Base-by-base conservation (phyloP, 2,888 invertebrate genomes). In the Andrena haemorrhoa region DNA sequence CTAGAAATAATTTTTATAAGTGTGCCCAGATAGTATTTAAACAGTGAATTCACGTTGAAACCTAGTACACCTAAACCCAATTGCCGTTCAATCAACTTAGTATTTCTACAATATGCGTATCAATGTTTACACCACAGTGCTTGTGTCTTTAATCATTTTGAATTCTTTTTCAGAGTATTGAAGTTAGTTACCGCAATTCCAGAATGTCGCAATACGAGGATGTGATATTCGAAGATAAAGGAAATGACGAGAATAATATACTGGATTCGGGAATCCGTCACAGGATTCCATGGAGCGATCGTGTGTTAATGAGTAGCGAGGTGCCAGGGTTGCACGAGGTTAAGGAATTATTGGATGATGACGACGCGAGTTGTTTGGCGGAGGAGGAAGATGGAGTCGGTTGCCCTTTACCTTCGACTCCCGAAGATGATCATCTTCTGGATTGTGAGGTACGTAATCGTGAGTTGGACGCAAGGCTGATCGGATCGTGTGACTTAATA, bases 391-490 rank as follows among this genome's bases (percentile, higher is more conserved):
- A 97, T 92, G 97, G 97, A 87, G 96, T 96, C 82, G 98, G 98
- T 49, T 98, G 97, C 92, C 97, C 98, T 2, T 93, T 98, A 88
- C 98, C 98, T 3, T 97, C 97, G 26, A 98, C 98, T 8, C 98
- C 98, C 1, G 97, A 97, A 93, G 97, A 98, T 92, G 97, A 97
- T 91, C 96, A 97, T 92, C 95, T 98, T 47, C 95, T 98, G 88
- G 97, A 97, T 92, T 97, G 97, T 70, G 98, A 98, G 95, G 96
- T 95, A 90, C 6, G 3, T 56, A 16, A 75, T 41, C 2, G 31
- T 53, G 29, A 69, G 6, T 51, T 51, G 26, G 12, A 41, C 4
- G 41, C 41, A 41, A 5, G 16, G 4, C 16, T 16, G 16, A 41
- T 16, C 41, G 1, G 41, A 16, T 58, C 20, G n/a, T 0, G 49